These are phyloP conservation scores for Pararge aegeria DNA, from an alignment of 1,140 invertebrate genomes.

Conservation along the genomic window DNA sequence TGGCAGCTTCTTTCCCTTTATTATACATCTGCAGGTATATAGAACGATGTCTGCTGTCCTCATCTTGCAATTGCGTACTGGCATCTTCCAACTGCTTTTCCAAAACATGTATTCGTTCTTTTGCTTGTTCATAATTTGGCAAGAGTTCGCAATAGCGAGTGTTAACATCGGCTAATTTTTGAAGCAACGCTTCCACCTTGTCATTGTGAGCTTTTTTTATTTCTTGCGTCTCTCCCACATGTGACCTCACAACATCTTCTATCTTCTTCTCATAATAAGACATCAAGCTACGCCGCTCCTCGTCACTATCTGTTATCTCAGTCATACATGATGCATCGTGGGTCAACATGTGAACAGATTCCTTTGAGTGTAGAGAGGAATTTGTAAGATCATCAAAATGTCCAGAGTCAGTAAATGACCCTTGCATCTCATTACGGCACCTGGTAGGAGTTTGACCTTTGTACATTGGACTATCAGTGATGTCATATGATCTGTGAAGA, in stretches of 20 bases:
- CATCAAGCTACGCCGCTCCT: constrained; percentile 84
- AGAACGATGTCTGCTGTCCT: constrained; percentile 87
- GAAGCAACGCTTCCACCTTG: constrained; percentile 87
- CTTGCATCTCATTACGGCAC: constrained; percentile 81
- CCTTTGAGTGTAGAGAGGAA: constrained; percentile 87
- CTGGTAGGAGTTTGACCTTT: constrained; percentile 65
- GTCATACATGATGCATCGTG: constrained; percentile 80
- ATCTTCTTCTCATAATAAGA: constrained; percentile 86
- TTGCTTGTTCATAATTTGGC: constrained; percentile 84
- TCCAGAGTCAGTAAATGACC: constrained; percentile 90
- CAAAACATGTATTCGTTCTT: constrained; percentile 83
- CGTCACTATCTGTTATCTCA: constrained; percentile 77
- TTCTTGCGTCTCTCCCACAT: constrained; percentile 86
- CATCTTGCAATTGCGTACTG: constrained; percentile 83
- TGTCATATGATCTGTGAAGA: constrained; percentile 57
- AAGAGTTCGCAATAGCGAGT: constrained; percentile 85
- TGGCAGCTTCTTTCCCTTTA: constrained; percentile 89
- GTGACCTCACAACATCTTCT: constrained; percentile 85
- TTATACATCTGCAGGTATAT: constrained; percentile 91
- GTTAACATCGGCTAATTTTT: constrained; percentile 89
- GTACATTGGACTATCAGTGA: constrained; percentile 65
- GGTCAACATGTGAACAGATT: constrained; percentile 81
- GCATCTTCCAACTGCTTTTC: constrained; percentile 85
- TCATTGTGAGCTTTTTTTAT: constrained; percentile 89
- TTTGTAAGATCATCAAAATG: constrained; percentile 90